Conservation (phyloP, 2,113 vertebrate species). For the Chaetodon auriga region DNA sequence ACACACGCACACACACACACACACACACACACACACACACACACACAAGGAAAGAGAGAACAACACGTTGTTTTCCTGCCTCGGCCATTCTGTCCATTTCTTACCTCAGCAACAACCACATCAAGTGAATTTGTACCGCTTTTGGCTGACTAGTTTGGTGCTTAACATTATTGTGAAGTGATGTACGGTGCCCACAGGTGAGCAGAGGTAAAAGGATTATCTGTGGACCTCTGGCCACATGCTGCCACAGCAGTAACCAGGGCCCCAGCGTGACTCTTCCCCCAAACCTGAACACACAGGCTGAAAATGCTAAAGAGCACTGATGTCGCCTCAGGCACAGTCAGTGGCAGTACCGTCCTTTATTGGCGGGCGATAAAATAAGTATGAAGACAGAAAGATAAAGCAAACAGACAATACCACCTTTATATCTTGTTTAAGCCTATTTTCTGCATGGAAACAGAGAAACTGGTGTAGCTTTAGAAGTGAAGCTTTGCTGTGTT, state of each 20-base stretch:
- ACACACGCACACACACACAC: not conserved
- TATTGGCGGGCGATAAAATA: slow-evolving; percentile 53
- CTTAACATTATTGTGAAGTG: slow-evolving; percentile 77
- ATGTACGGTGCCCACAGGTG: slow-evolving; percentile 70
- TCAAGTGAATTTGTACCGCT: slow-evolving; percentile 72
- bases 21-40: not conserved
- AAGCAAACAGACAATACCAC: slow-evolving; percentile 65
- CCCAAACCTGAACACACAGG: slow-evolving; percentile 38
- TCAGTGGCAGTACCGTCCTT: slow-evolving; percentile 40
- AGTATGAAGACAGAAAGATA: slow-evolving; percentile 59
- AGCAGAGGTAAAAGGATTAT: slow-evolving; percentile 78
- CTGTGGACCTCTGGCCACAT: slow-evolving; percentile 63
- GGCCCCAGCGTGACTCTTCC: slow-evolving; percentile 48
- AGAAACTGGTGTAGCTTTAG: slow-evolving; percentile 26
- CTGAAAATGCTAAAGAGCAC: slow-evolving; percentile 84
- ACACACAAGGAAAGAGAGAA: slow-evolving; percentile 27
- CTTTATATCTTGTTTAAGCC: slow-evolving; percentile 27
- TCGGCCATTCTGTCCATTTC: slow-evolving; percentile 28
- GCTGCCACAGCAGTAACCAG: slow-evolving; percentile 67
- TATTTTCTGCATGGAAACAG: slow-evolving; percentile 62
- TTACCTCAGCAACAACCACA: slow-evolving; percentile 65
- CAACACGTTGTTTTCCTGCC: slow-evolving; percentile 46
- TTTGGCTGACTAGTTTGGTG: slow-evolving; percentile 63
- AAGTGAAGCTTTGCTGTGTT: not conserved
- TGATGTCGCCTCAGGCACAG: slow-evolving; percentile 67